Evolutionary conservation across 2,888 invertebrate species (phyloP).

Genomic region (Lasioglossum figueresi): DNA sequence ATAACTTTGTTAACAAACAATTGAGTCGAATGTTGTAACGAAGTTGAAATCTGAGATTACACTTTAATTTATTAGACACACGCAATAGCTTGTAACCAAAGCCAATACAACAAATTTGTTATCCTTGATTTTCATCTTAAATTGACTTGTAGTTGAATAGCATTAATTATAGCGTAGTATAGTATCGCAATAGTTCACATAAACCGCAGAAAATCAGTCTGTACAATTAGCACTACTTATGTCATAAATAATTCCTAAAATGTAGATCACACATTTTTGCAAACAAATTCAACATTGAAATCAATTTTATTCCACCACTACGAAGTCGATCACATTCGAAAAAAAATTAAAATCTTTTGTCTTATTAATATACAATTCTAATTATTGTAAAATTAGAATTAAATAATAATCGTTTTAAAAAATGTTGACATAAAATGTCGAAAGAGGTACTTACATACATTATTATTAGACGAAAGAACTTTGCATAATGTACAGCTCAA

Average conservation of each 20-base stretch:
- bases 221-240: too few species aligned
- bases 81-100: not conserved
- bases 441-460: not conserved
- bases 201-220: too few species aligned
- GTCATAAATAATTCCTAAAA: not conserved
- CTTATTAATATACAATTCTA: not conserved
- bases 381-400: too few species aligned
- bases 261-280: not conserved
- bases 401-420: too few species aligned
- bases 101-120: not conserved
- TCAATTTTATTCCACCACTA: too few species aligned
- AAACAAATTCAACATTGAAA: not conserved
- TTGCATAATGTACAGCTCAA: not conserved
- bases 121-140: not conserved
- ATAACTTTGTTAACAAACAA: not conserved
- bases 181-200: too few species aligned
- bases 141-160: not conserved
- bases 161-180: too few species aligned
- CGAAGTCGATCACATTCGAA: too few species aligned
- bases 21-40: not conserved
- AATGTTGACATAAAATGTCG: not conserved
- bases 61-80: not conserved
- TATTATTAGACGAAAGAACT: not conserved
- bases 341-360: not conserved
- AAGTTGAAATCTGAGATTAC: not conserved